Evolutionary conservation across 2,888 invertebrate species (phyloP).

Genomic region (Gastrophysa polygoni): DNA sequence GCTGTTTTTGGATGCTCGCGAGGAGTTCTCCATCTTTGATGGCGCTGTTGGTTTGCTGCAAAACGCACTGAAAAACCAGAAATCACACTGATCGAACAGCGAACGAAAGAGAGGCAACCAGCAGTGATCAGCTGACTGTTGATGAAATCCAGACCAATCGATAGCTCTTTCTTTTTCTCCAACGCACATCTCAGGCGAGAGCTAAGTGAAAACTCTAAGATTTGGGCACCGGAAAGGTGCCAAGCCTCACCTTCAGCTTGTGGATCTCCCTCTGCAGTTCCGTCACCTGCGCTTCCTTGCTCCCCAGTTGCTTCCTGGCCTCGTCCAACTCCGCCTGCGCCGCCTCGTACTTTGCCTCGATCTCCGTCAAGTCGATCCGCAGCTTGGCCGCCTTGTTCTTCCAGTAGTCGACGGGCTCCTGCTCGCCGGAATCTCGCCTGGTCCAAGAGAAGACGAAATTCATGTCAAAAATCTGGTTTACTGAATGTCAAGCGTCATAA

Average conservation of each 20-base stretch:
- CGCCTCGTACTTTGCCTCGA: constrained; percentile 60
- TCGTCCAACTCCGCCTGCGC: constrained; percentile 64
- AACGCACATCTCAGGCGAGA: no score
- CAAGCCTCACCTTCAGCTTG: constrained; percentile 69
- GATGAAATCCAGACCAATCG: no score
- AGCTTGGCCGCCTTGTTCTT: constrained; percentile 56
- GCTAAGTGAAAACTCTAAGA: no score
- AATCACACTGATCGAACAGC: background rate
- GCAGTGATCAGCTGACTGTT: no score
- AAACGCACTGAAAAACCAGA: constrained; percentile 61
- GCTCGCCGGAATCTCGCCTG: constrained; percentile 41
- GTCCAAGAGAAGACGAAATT: constrained; percentile 44
- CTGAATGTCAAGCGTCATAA: no score
- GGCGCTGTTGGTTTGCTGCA: constrained; percentile 60
- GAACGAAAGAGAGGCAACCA: no score
- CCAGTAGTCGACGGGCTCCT: constrained; percentile 55
- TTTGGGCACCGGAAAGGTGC: no score
- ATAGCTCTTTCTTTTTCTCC: no score
- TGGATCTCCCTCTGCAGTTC: constrained; percentile 72
- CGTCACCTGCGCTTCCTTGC: constrained; percentile 64
- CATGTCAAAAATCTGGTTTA: no score
- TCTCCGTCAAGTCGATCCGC: constrained; percentile 58
- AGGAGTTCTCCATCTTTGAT: constrained; percentile 61
- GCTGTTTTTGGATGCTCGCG: constrained; percentile 62
- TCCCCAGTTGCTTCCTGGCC: constrained; percentile 62